These are phyloP conservation scores for Tenrec ecaudatus DNA, from an alignment of 2,113 vertebrate genomes.

Conservation along the genomic window DNA sequence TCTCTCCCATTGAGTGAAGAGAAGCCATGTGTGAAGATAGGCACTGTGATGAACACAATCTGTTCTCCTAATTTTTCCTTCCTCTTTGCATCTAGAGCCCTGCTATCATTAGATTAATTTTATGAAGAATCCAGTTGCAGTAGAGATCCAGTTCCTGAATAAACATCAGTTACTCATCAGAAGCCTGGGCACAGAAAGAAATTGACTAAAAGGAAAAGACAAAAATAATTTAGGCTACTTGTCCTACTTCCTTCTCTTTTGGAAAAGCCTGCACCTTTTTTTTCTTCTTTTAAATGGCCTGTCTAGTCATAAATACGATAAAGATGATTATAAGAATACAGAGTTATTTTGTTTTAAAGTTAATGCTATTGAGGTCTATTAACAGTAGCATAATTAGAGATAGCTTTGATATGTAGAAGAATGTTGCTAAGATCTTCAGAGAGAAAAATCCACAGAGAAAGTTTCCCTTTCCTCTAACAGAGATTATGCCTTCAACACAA, in stretches of 20 bases:
- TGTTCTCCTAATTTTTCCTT: not conserved
- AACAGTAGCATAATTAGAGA: not conserved
- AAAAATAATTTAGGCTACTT: constrained; percentile 36
- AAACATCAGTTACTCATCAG: constrained; percentile 49
- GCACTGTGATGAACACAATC: not conserved
- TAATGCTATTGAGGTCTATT: constrained; percentile 40
- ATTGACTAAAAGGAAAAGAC: constrained; percentile 45
- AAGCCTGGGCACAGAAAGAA: constrained; percentile 16
- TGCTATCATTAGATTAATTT: constrained; percentile 1
- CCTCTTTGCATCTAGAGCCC: not conserved
- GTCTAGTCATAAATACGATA: constrained; percentile 66
- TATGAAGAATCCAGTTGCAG: not conserved
- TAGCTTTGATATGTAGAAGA: constrained; percentile 18
- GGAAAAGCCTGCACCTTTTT: not conserved
- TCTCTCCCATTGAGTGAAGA: not conserved
- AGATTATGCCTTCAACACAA: not conserved
- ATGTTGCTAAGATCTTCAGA: too few relatives aligned
- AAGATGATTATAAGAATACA: constrained; percentile 55
- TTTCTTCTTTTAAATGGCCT: not conserved
- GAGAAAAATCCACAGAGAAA: not conserved
- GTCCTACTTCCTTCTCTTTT: constrained; percentile 6
- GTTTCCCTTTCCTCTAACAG: not conserved
- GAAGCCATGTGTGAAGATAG: not conserved
- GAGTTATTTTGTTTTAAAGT: constrained; percentile 56
- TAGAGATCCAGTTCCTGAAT: not conserved